These are phyloP conservation scores for Phanerotoma sp. DNA, from an alignment of 2,888 invertebrate species.

Conservation along the genomic window DNA sequence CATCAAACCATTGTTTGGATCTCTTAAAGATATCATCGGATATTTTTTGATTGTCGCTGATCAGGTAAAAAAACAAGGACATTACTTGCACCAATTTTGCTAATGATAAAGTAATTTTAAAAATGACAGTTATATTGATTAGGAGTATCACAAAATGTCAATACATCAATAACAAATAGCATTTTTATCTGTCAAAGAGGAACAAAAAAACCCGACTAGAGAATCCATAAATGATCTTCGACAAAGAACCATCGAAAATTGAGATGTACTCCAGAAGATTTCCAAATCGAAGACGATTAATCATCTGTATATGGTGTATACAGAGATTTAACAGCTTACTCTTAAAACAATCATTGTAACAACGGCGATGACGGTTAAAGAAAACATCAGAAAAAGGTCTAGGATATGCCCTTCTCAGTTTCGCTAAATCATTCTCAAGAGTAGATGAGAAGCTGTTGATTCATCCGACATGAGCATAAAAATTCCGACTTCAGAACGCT, in stretches of 20 bases:
- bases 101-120: too few species aligned
- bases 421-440: constrained; percentile 56
- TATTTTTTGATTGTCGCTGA: too few species aligned
- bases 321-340: constrained; percentile 54
- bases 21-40: too few species aligned
- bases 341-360: constrained; percentile 56
- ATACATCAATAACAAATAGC: not conserved
- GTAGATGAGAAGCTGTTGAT: too few species aligned
- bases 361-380: constrained; percentile 5
- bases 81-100: too few species aligned
- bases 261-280: constrained; percentile 50
- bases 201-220: too few species aligned
- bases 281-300: constrained; percentile 57
- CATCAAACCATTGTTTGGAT: too few species aligned
- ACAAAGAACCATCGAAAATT: constrained; percentile 34
- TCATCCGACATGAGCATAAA: constrained; percentile 40
- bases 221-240: too few species aligned
- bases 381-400: constrained; percentile 7
- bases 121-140: too few species aligned
- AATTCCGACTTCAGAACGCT: constrained; percentile 27
- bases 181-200: not conserved
- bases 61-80: too few species aligned
- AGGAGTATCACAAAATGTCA: too few species aligned
- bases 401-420: constrained; percentile 31
- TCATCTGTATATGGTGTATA: constrained; percentile 39